phyloP scores from a whole-genome alignment of 2,888 invertebrate genomes.

The Thecophora atra region DNA sequence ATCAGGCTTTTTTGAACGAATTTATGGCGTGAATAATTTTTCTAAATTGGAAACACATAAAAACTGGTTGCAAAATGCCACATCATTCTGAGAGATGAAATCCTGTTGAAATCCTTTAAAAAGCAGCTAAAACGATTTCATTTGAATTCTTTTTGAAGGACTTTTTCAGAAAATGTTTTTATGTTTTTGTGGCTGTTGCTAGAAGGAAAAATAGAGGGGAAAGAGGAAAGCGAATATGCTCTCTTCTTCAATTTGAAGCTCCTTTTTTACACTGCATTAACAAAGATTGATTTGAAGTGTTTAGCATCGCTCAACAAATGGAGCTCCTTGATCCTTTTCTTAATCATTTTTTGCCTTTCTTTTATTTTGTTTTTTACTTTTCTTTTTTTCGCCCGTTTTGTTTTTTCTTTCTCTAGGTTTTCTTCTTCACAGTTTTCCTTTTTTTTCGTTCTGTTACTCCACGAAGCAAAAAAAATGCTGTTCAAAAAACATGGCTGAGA shows the following conservation, averaged over 20 bases:
- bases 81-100: neutral
- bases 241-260: neutral
- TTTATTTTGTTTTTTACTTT: neutral
- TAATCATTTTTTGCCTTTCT: no score
- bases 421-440: neutral
- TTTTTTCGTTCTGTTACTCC: constrained; percentile 34
- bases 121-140: constrained; percentile 12
- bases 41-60: constrained; percentile 36
- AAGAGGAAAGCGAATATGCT: no score
- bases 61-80: neutral
- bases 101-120: constrained; percentile 23
- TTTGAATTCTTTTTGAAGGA: neutral
- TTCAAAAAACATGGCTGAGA: neutral
- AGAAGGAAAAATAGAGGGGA: no score
- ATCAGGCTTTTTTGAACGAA: constrained; percentile 10
- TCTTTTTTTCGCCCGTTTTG: neutral
- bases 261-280: constrained; percentile 47
- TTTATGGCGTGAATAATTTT: constrained; percentile 48
- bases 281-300: constrained; percentile 50
- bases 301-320: constrained; percentile 44
- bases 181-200: neutral
- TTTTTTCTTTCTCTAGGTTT: no score
- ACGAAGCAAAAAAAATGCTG: constrained; percentile 43
- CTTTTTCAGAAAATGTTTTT: no score
- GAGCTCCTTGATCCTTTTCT: no score